Percentiles rank a stretch among this genome's conserved stretches.
phyloP scores from a whole-genome alignment of 2,113 vertebrate species.

The Danionella cerebrum region DNA sequence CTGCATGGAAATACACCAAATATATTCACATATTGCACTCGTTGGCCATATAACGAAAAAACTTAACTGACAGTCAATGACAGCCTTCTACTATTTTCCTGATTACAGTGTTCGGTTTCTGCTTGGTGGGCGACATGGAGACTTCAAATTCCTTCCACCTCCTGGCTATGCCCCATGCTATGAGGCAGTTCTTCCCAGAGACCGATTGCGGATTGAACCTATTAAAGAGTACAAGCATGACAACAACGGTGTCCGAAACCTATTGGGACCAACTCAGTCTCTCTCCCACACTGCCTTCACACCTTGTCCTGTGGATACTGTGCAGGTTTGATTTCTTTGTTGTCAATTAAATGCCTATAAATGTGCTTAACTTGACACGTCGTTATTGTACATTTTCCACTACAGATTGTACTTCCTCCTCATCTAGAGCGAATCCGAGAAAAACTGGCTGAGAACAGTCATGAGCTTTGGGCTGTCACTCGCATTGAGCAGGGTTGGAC shows the following conservation, averaged over 20 bases:
- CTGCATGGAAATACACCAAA: no score
- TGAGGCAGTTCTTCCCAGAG: constrained; percentile 80
- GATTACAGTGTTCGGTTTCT: constrained; percentile 75
- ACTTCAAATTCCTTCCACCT: constrained; percentile 87
- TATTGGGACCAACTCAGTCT: constrained; percentile 81
- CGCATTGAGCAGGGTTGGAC: constrained; percentile 98
- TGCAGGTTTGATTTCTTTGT: constrained; percentile 70
- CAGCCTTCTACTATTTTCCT: background rate
- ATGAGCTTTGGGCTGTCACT: constrained; percentile 93
- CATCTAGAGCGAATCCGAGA: constrained; percentile 92
- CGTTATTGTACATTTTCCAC: no score
- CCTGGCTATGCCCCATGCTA: constrained; percentile 83
- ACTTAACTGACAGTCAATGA: no score
- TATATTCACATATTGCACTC: no score
- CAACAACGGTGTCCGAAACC: constrained; percentile 68
- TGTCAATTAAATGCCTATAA: background rate
- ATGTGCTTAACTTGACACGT: no score
- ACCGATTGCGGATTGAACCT: constrained; percentile 77
- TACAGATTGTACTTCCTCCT: constrained; percentile 87
- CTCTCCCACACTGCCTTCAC: constrained; percentile 84
- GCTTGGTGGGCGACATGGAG: constrained; percentile 83
- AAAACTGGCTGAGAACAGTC: constrained; percentile 94
- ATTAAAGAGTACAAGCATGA: constrained; percentile 90
- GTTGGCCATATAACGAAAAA: no score
- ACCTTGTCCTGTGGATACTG: constrained; percentile 83